Percentiles rank a stretch among this genome's conserved stretches.
phyloP scores from a whole-genome alignment of 2,113 vertebrate genomes.

The Microcebus griseorufus region DNA sequence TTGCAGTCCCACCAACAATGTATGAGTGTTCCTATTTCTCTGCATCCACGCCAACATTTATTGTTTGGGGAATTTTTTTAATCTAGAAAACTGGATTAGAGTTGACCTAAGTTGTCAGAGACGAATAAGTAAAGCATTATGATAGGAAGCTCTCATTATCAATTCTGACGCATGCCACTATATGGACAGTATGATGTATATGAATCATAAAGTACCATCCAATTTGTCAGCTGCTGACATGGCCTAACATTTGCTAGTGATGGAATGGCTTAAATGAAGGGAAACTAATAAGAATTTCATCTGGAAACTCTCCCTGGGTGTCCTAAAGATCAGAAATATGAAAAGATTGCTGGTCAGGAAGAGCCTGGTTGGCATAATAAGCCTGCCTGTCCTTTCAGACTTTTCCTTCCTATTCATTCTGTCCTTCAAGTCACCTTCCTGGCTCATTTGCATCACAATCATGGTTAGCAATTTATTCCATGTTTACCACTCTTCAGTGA shows the following conservation, averaged over 20 bases:
- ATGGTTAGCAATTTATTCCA: slow-evolving; percentile 71
- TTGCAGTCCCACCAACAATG: too few relatives aligned
- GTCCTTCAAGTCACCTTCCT: slow-evolving; percentile 78
- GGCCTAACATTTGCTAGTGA: slow-evolving; percentile 60
- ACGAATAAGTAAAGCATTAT: slow-evolving; percentile 44
- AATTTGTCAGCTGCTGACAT: slow-evolving; percentile 53
- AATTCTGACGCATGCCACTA: background rate
- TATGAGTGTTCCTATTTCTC: too few relatives aligned
- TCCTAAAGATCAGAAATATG: slow-evolving; percentile 61
- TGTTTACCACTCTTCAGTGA: slow-evolving; percentile 74
- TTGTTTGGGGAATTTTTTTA: background rate
- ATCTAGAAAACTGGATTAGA: slow-evolving; percentile 30
- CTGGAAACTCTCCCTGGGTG: slow-evolving; percentile 52
- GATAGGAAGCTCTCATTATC: slow-evolving; percentile 22
- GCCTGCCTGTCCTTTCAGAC: slow-evolving; percentile 57
- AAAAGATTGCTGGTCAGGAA: slow-evolving; percentile 61
- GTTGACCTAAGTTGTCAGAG: background rate
- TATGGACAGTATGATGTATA: background rate
- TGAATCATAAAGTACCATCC: slow-evolving; percentile 44
- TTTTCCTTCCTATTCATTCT: slow-evolving; percentile 53
- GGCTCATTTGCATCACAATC: slow-evolving; percentile 71
- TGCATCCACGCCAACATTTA: too few relatives aligned
- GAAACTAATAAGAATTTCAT: slow-evolving; percentile 73
- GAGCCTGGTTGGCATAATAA: slow-evolving; percentile 63
- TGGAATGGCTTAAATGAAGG: slow-evolving; percentile 70